phyloP scores from a whole-genome alignment of 2,888 invertebrate species.

The Cheilosia soror region DNA sequence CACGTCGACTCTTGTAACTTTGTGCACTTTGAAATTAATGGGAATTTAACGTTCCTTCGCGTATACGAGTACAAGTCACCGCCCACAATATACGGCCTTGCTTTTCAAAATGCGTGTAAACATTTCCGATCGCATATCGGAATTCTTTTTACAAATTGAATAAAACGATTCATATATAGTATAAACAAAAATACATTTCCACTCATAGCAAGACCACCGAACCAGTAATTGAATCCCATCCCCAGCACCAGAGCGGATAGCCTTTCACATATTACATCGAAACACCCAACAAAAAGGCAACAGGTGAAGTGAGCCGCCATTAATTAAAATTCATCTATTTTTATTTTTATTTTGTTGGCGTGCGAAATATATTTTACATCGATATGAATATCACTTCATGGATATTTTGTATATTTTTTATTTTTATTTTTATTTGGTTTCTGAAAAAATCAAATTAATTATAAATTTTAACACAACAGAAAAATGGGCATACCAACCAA shows the following conservation, averaged over 20 bases:
- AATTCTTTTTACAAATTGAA: conserved; percentile 41
- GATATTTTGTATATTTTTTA: too few species aligned
- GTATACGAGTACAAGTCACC: conserved; percentile 7
- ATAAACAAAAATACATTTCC: too few species aligned
- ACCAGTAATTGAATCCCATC: too few species aligned
- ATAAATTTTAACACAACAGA: too few species aligned
- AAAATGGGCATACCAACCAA: too few species aligned
- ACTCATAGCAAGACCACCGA: too few species aligned
- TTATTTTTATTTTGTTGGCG: too few species aligned
- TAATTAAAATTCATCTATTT: conserved; percentile 59
- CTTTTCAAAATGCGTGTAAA: conserved; percentile 62
- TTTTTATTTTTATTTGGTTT: too few species aligned
- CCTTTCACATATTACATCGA: not conserved
- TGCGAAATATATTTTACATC: too few species aligned
- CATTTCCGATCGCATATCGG: conserved; percentile 37
- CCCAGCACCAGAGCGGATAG: too few species aligned
- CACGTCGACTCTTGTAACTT: conserved; percentile 6
- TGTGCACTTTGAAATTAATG: conserved; percentile 65
- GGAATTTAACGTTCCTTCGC: conserved; percentile 46
- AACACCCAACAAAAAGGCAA: conserved; percentile 31
- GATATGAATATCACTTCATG: too few species aligned
- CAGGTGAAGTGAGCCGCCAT: conserved; percentile 49
- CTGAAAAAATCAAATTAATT: too few species aligned
- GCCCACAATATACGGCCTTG: conserved; percentile 5
- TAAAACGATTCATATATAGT: not conserved